These are phyloP conservation scores for Cerastis leucographa DNA, from an alignment of 2,888 invertebrate genomes.

Conservation along the genomic window DNA sequence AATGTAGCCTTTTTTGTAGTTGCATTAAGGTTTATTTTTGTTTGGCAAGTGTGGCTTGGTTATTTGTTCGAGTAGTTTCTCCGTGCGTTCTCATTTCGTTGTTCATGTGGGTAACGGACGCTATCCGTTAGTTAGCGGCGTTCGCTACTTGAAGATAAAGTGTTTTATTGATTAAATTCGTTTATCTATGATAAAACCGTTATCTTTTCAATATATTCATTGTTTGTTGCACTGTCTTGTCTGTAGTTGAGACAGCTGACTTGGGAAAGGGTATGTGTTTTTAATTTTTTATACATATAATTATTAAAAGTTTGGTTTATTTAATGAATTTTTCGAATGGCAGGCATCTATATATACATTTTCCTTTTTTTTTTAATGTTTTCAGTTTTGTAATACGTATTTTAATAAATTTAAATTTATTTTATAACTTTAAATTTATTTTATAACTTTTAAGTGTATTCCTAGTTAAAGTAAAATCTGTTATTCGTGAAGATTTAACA, in stretches of 20 bases:
- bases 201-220: constrained; percentile 54
- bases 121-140: constrained; percentile 53
- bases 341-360: not conserved
- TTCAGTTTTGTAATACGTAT: too few species aligned
- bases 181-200: constrained; percentile 62
- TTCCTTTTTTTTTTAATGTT: too few species aligned
- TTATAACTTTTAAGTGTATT: not conserved
- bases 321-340: not conserved
- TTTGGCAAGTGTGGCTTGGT: constrained; percentile 9
- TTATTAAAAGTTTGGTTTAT: not conserved
- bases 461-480: not conserved
- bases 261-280: constrained; percentile 55
- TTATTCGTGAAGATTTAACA: not conserved
- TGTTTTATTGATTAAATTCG: constrained; percentile 51
- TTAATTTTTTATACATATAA: not conserved
- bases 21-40: constrained; percentile 26
- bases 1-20: not conserved
- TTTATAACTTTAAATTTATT: too few species aligned
- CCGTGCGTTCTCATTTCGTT: constrained; percentile 48
- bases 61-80: constrained; percentile 31
- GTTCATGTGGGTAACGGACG: constrained; percentile 49
- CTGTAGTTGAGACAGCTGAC: constrained; percentile 34
- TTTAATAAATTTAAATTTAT: too few species aligned
- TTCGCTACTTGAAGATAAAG: constrained; percentile 45
- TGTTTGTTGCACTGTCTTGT: constrained; percentile 42